Conservation (phyloP, 2,113 vertebrate genomes). For the Tichodroma muraria region DNA sequence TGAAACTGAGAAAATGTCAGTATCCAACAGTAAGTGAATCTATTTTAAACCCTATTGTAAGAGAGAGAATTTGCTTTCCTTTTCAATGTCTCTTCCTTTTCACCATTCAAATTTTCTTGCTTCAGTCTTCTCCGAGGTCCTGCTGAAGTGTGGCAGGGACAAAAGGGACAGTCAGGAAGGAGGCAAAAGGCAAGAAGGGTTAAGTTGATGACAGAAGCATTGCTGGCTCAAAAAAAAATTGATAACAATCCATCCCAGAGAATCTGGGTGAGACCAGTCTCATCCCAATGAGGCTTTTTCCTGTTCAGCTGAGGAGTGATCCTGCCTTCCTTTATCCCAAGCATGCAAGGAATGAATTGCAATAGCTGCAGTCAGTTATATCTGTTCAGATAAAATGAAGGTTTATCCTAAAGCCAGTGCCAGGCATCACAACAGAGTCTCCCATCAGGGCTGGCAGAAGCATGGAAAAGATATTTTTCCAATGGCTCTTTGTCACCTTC, state of each 20-base stretch:
- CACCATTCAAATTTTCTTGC: background rate
- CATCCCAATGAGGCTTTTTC: background rate
- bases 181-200: background rate
- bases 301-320: background rate
- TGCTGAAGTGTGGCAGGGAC: background rate
- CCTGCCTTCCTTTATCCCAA: background rate
- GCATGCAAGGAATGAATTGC: accelerated
- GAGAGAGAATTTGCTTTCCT: background rate
- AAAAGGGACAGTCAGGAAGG: background rate
- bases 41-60: background rate
- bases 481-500: background rate
- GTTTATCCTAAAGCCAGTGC: background rate
- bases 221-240: background rate
- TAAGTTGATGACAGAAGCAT: background rate
- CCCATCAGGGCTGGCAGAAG: background rate
- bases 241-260: background rate
- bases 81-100: background rate
- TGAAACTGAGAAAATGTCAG: background rate
- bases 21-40: background rate
- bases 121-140: background rate
- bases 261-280: background rate
- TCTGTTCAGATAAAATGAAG: background rate
- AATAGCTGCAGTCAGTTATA: background rate
- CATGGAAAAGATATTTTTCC: background rate
- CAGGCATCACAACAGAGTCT: background rate